Evolutionary conservation across 2,113 vertebrate species (phyloP).

Genomic region (Prunella fulvescens): DNA sequence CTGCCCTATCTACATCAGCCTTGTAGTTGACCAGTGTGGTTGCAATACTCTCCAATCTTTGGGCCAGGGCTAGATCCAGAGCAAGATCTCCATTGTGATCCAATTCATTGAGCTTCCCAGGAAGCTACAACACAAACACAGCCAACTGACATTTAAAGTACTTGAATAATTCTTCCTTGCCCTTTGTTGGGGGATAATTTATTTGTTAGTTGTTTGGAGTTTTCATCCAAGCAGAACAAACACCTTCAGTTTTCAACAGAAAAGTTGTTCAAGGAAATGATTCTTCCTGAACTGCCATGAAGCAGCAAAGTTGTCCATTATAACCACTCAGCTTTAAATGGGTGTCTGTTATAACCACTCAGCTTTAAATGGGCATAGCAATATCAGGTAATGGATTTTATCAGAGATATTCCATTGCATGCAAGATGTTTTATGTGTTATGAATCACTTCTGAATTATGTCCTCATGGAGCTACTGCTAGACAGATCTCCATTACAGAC

Average conservation of each 20-base stretch:
- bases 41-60: constrained; percentile 91
- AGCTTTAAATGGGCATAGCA: not conserved
- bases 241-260: not conserved
- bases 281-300: not conserved
- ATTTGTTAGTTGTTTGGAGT: not conserved
- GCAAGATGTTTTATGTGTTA: not conserved
- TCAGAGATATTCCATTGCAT: not conserved
- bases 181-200: not conserved
- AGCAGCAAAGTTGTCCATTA: not conserved
- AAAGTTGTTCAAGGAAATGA: not conserved
- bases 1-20: constrained; percentile 93
- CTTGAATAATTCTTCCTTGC: not conserved
- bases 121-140: constrained; percentile 71
- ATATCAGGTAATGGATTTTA: not conserved
- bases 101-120: constrained; percentile 91
- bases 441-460: not conserved
- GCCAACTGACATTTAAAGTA: not conserved
- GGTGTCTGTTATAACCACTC: not conserved
- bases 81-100: constrained; percentile 95
- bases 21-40: constrained; percentile 90
- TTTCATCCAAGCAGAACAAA: not conserved
- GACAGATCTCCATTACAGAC: not conserved
- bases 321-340: not conserved
- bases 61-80: constrained; percentile 88
- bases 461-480: not conserved